Conservation (phyloP, 2,888 invertebrate genomes). For the Plusia festucae region DNA sequence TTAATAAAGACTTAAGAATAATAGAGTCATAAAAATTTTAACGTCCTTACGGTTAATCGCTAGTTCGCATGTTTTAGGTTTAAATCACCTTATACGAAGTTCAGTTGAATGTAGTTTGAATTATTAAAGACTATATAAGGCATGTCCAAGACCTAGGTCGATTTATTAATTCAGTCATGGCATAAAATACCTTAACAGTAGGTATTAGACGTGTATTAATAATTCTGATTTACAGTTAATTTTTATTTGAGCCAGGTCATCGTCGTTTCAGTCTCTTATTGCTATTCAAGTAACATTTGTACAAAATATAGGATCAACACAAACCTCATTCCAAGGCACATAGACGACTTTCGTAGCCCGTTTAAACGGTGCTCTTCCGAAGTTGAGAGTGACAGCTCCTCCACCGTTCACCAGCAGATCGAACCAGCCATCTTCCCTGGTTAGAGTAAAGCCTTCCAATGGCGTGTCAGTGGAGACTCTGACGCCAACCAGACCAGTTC, state of each 20-base stretch:
- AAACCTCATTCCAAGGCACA: constrained; percentile 98
- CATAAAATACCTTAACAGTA: no score
- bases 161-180: constrained; percentile 22
- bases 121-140: constrained; percentile 71
- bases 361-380: constrained; percentile 97
- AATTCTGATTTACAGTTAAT: no score
- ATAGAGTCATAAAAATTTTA: constrained; percentile 77
- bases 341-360: constrained; percentile 96
- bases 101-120: constrained; percentile 68
- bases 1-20: constrained; percentile 62
- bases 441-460: constrained; percentile 98
- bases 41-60: constrained; percentile 76
- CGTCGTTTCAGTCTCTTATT: background rate
- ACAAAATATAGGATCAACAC: no score
- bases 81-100: constrained; percentile 72
- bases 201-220: no score
- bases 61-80: constrained; percentile 75
- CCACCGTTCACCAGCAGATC: constrained; percentile 99
- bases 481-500: constrained; percentile 98
- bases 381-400: constrained; percentile 98
- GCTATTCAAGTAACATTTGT: no score
- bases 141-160: constrained; percentile 41
- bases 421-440: constrained; percentile 98
- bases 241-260: background rate
- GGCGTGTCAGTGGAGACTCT: constrained; percentile 98